Percentiles rank a stretch among this genome's conserved stretches.
phyloP scores from a whole-genome alignment of 2,888 invertebrate species.

The Atethmia centrago region DNA sequence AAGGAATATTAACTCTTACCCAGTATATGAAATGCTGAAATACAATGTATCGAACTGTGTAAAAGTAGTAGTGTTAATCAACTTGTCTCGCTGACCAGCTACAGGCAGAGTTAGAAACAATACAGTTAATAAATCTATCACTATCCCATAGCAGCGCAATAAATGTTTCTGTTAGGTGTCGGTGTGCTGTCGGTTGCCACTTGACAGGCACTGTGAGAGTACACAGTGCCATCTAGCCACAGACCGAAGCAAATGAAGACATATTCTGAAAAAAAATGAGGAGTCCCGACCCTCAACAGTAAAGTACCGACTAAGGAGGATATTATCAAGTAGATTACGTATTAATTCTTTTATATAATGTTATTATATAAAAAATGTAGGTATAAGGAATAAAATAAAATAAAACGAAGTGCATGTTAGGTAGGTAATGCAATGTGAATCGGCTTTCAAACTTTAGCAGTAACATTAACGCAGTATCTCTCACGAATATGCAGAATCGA shows the following conservation, averaged over 20 bases:
- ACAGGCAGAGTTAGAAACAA: not conserved
- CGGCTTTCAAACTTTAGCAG: slow-evolving; percentile 7
- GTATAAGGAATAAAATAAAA: not conserved
- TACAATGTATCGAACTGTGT: not conserved
- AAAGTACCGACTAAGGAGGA: not conserved
- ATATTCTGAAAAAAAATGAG: not conserved
- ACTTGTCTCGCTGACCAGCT: not conserved
- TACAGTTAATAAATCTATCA: not conserved
- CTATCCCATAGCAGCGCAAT: not conserved
- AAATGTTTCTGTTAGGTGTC: too few relatives aligned
- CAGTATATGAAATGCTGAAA: not conserved
- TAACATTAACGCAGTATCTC: slow-evolving; percentile 16
- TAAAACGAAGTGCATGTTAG: not conserved
- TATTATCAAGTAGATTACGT: not conserved
- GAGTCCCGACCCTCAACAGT: not conserved
- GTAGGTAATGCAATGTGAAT: not conserved
- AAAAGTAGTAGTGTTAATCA: not conserved
- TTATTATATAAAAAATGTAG: too few relatives aligned
- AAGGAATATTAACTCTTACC: not conserved
- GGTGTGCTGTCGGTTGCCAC: not conserved
- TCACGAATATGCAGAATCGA: slow-evolving; percentile 15
- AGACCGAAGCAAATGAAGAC: not conserved
- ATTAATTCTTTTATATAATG: too few relatives aligned
- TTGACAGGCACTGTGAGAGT: not conserved
- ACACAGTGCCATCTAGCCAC: not conserved